Evolutionary conservation across 1,140 invertebrate species (phyloP), one percentile per base, ranked within the genome.

Genomic region (Planococcus citri): DNA sequence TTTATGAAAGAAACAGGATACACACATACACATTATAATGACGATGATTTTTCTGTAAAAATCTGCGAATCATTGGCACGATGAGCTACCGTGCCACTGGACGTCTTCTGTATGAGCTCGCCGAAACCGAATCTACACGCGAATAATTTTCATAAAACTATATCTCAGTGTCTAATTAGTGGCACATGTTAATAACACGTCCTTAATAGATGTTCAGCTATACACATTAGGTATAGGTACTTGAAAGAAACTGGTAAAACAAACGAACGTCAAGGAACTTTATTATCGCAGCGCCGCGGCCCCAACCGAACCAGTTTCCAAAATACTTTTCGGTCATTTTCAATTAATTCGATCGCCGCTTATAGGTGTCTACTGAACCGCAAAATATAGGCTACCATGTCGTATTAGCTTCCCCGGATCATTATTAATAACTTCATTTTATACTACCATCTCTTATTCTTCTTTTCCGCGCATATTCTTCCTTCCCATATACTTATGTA

Each of bases 371-470:
- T 51, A 51, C 6, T n/a, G 41, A 51, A 51, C 41, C 41, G 41
- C 41, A 51, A 51, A 51, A 51, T 51, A 51, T 51, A 51, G 41
- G 41, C 41, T 51, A 51, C 41, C 41, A 51, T 51, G 41, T 51
- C 17, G 17, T n/a, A 17, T 17, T 14, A 14, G 17, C 12, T 20
- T n/a, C n/a, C n/a, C n/a, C n/a, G n/a, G 4, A 51, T 51, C n/a
- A 51, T 51, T 51, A 51, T 51, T 51, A 51, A 51, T 51, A 51
- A 51, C 41, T 51, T 51, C 41, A 51, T 51, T 51, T n/a, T 2
- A 6, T 6, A 12, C 29, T 33, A 6, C 29, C 12, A 33, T 12
- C 29, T 33, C 29, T 33, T 3, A 3, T 3, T 6, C 29, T 12
- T 33, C 29, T 33, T 33, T 12, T 6, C 29, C 12, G 4, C 29